These are phyloP conservation scores for Sebastes taczanowskii DNA, from an alignment of 2,797 vertebrate species.

Conservation along the genomic window DNA sequence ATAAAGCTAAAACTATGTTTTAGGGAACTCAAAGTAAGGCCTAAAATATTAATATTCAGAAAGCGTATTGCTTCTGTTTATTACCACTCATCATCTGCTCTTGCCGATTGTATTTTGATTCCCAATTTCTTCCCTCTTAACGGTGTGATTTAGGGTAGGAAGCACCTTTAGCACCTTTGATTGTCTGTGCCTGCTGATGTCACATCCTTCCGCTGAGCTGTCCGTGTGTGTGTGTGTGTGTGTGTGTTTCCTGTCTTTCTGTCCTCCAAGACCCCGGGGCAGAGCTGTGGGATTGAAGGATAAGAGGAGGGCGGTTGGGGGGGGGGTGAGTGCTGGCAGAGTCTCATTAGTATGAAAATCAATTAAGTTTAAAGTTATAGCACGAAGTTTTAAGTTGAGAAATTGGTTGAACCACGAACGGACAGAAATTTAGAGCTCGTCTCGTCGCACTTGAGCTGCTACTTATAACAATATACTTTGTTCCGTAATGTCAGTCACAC, in stretches of 20 bases:
- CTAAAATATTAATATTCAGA: background rate
- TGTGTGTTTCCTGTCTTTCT: conserved; percentile 93
- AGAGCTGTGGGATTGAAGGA: conserved; percentile 32
- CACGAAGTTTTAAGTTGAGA: conserved; percentile 42
- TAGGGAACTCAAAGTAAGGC: background rate
- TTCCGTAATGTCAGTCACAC: conserved; percentile 59
- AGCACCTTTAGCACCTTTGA: conserved; percentile 95
- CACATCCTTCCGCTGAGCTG: conserved; percentile 87
- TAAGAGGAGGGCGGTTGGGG: background rate
- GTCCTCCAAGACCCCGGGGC: conserved; percentile 62
- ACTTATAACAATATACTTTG: conserved; percentile 46
- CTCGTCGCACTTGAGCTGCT: conserved; percentile 15
- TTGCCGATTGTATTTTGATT: conserved; percentile 72
- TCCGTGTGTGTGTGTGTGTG: conserved; percentile 48
- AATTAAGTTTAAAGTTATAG: conserved; percentile 50
- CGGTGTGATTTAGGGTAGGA: conserved; percentile 86
- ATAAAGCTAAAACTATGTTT: background rate
- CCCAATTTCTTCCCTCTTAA: conserved; percentile 81
- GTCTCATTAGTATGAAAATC: conserved; percentile 53
- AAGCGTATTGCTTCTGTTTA: background rate
- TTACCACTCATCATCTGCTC: background rate
- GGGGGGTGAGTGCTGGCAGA: conserved; percentile 15
- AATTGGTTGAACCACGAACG: conserved; percentile 28
- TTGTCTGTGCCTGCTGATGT: conserved; percentile 92
- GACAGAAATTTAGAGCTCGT: conserved; percentile 29